Percentiles rank a stretch among this genome's conserved stretches.
Conservation (phyloP, 2,888 invertebrate genomes). For the Temnothorax rugatulus region DNA sequence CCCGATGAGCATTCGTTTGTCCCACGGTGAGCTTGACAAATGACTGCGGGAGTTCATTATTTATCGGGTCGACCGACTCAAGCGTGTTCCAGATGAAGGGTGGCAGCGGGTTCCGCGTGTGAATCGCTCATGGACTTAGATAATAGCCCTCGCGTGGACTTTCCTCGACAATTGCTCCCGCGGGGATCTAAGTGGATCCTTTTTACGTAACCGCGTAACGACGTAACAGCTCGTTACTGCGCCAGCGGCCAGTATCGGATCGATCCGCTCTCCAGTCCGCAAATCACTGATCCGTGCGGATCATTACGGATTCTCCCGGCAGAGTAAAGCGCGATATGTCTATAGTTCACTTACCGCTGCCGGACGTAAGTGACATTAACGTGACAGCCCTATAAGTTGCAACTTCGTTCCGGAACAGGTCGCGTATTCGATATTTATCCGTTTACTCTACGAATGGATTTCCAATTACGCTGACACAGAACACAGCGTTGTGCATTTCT, state of each 20-base stretch:
- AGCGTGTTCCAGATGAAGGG: slow-evolving; percentile 66
- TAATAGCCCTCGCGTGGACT: slow-evolving; percentile 69
- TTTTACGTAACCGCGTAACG: slow-evolving; percentile 51
- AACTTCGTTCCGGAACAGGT: neutral
- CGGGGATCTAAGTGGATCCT: slow-evolving; percentile 42
- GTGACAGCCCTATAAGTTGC: neutral
- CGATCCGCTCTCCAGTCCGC: slow-evolving; percentile 14
- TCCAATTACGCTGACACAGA: neutral
- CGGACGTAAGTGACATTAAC: slow-evolving; percentile 36
- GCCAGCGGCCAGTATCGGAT: slow-evolving; percentile 30
- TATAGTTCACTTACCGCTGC: slow-evolving; percentile 13
- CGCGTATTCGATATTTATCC: neutral
- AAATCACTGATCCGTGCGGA: slow-evolving; percentile 47
- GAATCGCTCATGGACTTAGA: slow-evolving; percentile 60
- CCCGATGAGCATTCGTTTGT: slow-evolving; percentile 68
- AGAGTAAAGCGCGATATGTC: slow-evolving; percentile 13
- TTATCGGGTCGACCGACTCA: slow-evolving; percentile 62
- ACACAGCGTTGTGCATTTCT: neutral
- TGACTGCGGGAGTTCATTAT: slow-evolving; percentile 72
- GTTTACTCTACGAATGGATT: neutral
- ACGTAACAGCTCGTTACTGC: slow-evolving; percentile 67
- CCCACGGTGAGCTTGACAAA: slow-evolving; percentile 70
- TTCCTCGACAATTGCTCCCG: slow-evolving; percentile 62
- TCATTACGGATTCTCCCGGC: slow-evolving; percentile 38
- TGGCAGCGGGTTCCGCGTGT: slow-evolving; percentile 55